Conservation (phyloP, 2,113 vertebrate species). For the Ahaetulla prasina region DNA sequence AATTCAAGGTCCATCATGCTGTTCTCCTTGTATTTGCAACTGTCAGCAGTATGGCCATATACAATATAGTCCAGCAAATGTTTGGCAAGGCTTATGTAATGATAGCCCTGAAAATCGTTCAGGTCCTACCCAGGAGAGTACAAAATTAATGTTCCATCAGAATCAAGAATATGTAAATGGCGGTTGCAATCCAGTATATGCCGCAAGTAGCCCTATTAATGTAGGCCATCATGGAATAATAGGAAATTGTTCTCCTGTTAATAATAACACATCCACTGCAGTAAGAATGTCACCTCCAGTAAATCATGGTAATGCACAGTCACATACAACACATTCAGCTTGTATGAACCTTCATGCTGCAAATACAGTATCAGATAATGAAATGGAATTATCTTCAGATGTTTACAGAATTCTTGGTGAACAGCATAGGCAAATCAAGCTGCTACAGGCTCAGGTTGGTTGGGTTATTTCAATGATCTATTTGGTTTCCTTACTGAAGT, state of each 20-base stretch:
- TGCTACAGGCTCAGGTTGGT: constrained; percentile 90
- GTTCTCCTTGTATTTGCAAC: constrained; percentile 62
- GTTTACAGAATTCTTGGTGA: constrained; percentile 82
- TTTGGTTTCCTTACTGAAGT: not conserved
- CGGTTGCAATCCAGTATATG: constrained; percentile 60
- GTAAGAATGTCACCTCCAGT: constrained; percentile 27
- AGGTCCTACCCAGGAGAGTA: constrained; percentile 58
- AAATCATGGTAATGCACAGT: constrained; percentile 48
- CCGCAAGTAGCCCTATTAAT: constrained; percentile 56
- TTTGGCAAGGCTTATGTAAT: constrained; percentile 64
- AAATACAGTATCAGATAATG: constrained; percentile 51
- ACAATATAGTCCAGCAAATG: constrained; percentile 58
- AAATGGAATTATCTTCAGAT: constrained; percentile 74
- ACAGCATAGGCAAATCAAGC: constrained; percentile 87
- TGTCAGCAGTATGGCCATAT: constrained; percentile 60
- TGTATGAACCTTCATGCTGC: constrained; percentile 50
- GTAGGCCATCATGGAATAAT: constrained; percentile 46
- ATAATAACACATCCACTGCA: constrained; percentile 37
- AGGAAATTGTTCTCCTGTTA: constrained; percentile 39
- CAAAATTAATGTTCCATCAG: constrained; percentile 51
- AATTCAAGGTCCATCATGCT: constrained; percentile 53
- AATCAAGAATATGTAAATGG: constrained; percentile 59
- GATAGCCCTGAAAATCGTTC: constrained; percentile 41
- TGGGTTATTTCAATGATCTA: not conserved
- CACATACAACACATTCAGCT: constrained; percentile 53